Evolutionary conservation across 2,113 vertebrate species (phyloP).

Genomic region (Prochilodus magdalenae): DNA sequence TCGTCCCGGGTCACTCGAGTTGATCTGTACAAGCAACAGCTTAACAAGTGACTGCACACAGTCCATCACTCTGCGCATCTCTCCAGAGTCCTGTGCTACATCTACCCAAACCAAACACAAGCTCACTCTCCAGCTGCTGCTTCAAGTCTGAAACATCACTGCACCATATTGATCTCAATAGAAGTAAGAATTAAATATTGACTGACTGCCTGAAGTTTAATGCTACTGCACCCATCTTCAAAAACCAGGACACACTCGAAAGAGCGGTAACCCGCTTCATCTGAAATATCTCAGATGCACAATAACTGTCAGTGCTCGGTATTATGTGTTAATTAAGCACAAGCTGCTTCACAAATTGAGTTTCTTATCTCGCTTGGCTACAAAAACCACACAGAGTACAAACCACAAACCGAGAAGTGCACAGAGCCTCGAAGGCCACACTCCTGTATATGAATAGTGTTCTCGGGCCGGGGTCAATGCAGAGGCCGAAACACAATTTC

Average conservation of each 20-base stretch:
- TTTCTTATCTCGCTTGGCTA: neutral
- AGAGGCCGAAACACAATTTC: neutral
- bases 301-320: neutral
- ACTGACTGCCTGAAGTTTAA: constrained; percentile 33
- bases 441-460: neutral
- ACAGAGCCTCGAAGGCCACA: neutral
- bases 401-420: neutral
- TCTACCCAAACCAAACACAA: neutral
- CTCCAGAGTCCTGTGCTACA: constrained; percentile 10
- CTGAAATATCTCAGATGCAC: neutral
- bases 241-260: constrained; percentile 30
- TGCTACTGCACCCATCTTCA: constrained; percentile 15
- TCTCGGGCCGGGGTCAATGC: neutral
- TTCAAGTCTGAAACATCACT: constrained; percentile 40
- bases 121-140: neutral
- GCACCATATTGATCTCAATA: constrained; percentile 46
- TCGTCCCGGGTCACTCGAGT: constrained; percentile 1
- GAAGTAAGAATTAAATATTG: constrained; percentile 57
- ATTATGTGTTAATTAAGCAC: neutral
- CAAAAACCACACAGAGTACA: neutral
- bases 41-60: constrained; percentile 5
- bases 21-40: constrained; percentile 4
- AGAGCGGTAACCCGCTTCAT: neutral
- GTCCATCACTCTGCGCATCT: neutral
- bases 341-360: neutral